Evolutionary conservation across 2,888 invertebrate species (phyloP), one percentile per base, ranked within the genome.

Genomic region (Drosophila ezoana): DNA sequence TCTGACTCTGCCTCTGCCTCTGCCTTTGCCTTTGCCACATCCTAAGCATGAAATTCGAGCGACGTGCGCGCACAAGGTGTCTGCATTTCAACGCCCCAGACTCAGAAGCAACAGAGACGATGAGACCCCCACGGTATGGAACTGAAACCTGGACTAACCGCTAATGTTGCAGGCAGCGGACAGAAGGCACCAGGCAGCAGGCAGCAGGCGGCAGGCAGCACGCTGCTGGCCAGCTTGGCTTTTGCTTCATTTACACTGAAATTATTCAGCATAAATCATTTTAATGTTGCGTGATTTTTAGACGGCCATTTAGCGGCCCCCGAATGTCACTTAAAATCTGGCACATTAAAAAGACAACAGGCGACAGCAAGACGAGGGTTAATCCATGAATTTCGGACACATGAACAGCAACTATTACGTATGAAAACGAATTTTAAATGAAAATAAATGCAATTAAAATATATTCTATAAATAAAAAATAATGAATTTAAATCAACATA

Each of bases 191-290:
- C 23, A n/a, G 38, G n/a, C 38, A n/a, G n/a, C n/a, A n/a, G 33
- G 37, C 35, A 51, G 66, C n/a, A n/a, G n/a, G n/a, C n/a, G n/a
- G n/a, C 70, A 45, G 70, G 40, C 65, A 63, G 43, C 52, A 56
- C 49, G 23, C 56, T 43, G 48, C 35, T 72, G 80, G 64, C 69
- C 76, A 72, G 68, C 77, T 63, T 74, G 73, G 73, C 80, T 79
- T 72, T 86, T 76, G 71, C 79, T 87, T 86, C 86, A 81, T 85
- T 86, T 86, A 71, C 87, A 79, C 74, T 75, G 62, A 83, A 87
- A 87, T 86, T 86, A 86, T 79, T 86, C 79, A 77, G 79, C 87
- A 83, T 87, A 87, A 86, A 86, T 86, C 87, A 86, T 86, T 76
- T 86, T 82, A 79, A 87, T 85, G 85, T 87, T 87, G 82, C 85